Conservation (phyloP, 2,888 invertebrate genomes). For the Lamellibrachia satsuma region DNA sequence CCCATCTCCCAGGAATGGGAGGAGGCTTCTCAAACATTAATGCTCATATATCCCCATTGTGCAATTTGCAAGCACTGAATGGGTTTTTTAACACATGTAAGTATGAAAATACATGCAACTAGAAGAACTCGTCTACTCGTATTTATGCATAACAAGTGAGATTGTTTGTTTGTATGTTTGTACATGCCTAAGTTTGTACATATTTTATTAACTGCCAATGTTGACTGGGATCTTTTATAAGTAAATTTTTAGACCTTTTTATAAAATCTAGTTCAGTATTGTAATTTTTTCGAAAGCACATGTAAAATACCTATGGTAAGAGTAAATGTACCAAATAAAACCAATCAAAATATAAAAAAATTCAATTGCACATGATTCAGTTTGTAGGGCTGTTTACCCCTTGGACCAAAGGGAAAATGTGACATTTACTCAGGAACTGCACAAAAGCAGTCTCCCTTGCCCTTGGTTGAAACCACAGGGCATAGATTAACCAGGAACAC, state of each 20-base stretch:
- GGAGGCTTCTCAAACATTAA: not conserved
- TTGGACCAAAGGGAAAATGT: no score
- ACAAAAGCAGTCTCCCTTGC: not conserved
- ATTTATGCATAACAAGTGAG: not conserved
- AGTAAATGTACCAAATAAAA: no score
- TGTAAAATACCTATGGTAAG: no score
- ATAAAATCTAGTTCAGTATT: no score
- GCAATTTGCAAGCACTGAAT: not conserved
- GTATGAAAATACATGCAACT: not conserved
- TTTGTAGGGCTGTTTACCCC: no score
- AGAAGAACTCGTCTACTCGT: not conserved
- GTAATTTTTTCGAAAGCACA: no score
- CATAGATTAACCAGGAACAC: not conserved
- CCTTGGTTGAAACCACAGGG: not conserved
- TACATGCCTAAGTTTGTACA: not conserved
- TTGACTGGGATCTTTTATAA: not conserved
- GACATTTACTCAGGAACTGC: no score
- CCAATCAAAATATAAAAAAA: no score
- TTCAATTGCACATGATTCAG: no score
- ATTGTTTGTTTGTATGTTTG: not conserved
- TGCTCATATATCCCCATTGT: not conserved
- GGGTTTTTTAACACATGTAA: not conserved
- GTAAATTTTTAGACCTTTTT: no score
- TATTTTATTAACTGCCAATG: not conserved
- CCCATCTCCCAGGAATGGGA: not conserved